phyloP scores from a whole-genome alignment of 2,113 vertebrate genomes.

The Circaetus cinerascens region DNA sequence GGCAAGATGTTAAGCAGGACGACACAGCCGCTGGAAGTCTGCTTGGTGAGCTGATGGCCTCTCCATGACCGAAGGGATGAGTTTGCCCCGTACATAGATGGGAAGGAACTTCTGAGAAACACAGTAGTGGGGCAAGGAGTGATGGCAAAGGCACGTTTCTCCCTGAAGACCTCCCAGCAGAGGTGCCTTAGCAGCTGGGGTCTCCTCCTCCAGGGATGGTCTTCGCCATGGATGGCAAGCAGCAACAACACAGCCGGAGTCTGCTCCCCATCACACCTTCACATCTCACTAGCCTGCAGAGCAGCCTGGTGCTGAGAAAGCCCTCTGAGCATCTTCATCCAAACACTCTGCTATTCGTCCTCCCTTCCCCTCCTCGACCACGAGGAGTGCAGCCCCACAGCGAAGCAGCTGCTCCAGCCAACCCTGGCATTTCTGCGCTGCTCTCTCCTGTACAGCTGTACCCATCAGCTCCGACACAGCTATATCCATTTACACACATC shows the following conservation, averaged over 20 bases:
- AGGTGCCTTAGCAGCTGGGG: neutral
- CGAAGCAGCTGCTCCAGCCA: too few species aligned
- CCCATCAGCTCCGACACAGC: neutral
- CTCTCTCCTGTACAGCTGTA: neutral
- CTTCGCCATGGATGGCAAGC: neutral
- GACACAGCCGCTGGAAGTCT: fast-evolving
- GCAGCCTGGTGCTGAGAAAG: neutral
- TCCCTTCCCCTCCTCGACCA: neutral
- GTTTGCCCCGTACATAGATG: neutral
- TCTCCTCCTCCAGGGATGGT: neutral
- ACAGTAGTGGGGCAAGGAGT: too few species aligned
- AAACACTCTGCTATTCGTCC: neutral
- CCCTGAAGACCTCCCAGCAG: neutral
- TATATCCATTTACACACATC: neutral
- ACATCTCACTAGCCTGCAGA: neutral
- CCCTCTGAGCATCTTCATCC: neutral
- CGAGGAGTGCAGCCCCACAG: fast-evolving
- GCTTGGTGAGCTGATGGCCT: neutral
- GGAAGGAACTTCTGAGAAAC: neutral
- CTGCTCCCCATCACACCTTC: neutral
- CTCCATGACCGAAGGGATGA: neutral
- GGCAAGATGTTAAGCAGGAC: neutral
- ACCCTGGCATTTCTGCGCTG: fast-evolving
- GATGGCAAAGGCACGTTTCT: neutral
- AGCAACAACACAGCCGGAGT: neutral